Evolutionary conservation across 2,888 invertebrate genomes (phyloP).

Genomic region (Melieria picta): DNA sequence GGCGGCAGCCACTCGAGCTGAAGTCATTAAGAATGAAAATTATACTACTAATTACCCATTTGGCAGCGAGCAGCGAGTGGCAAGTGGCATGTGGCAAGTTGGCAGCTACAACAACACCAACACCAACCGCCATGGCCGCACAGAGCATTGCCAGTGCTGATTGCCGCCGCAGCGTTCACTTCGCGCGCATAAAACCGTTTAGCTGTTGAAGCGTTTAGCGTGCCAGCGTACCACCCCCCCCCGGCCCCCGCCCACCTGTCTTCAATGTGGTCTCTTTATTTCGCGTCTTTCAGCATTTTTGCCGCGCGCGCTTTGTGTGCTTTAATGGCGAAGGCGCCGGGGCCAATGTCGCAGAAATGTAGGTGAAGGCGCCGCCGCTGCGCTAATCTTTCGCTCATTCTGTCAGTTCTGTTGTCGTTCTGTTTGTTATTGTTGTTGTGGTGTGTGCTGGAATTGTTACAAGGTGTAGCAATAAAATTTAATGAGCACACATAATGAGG

Average conservation of each 20-base stretch:
- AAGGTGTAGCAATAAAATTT: slow-evolving; percentile 50
- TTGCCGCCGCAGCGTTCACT: neutral
- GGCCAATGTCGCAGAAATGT: neutral
- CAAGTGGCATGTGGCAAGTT: neutral
- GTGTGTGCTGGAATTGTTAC: neutral
- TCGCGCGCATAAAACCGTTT: too few relatives aligned
- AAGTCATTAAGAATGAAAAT: slow-evolving; percentile 58
- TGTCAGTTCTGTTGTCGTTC: neutral
- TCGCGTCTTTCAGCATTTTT: neutral
- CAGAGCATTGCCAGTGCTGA: neutral
- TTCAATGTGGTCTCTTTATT: neutral
- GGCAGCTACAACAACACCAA: slow-evolving; percentile 1
- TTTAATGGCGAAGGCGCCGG: neutral
- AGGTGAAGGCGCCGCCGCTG: neutral
- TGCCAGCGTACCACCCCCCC: neutral
- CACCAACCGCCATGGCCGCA: neutral
- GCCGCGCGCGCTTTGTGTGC: neutral
- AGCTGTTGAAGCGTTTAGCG: too few relatives aligned
- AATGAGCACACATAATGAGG: slow-evolving; percentile 51
- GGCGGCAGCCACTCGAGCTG: slow-evolving; percentile 40
- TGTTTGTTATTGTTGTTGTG: neutral
- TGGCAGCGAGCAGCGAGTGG: slow-evolving; percentile 42
- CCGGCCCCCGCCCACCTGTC: neutral
- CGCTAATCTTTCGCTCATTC: neutral
- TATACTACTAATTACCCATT: slow-evolving; percentile 58